Evolutionary conservation across 2,797 vertebrate genomes (phyloP).

Genomic region (Squalus acanthias): DNA sequence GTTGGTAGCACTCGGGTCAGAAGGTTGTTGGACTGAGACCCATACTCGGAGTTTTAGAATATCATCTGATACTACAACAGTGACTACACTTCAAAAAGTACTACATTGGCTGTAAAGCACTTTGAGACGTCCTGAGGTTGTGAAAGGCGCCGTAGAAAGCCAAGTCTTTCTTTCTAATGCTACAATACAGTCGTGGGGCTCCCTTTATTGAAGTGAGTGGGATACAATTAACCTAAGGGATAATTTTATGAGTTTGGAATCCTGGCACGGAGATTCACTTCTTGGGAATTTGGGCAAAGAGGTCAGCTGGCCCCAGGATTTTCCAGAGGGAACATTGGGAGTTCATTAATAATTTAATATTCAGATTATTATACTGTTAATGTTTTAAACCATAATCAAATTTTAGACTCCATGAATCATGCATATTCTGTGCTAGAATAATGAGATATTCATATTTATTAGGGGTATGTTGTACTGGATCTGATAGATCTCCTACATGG

Average conservation of each 20-base stretch:
- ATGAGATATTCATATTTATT: not conserved
- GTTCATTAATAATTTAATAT: not conserved
- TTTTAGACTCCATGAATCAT: not conserved
- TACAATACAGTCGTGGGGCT: not conserved
- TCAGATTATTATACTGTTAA: not conserved
- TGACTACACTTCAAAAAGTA: too few species aligned
- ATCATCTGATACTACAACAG: too few species aligned
- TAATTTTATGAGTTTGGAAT: not conserved
- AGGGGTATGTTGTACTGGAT: not conserved
- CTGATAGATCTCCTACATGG: not conserved
- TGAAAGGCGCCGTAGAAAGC: too few species aligned
- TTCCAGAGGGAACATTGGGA: not conserved
- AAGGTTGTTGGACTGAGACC: too few species aligned
- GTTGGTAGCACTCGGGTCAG: too few species aligned
- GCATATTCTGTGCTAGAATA: not conserved
- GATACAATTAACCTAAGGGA: not conserved
- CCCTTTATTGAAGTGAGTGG: not conserved
- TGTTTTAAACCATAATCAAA: slow-evolving; percentile 3
- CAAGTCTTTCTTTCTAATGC: too few species aligned
- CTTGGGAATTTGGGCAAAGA: not conserved
- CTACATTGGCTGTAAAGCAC: too few species aligned
- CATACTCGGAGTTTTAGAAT: too few species aligned
- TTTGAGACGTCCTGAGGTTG: too few species aligned
- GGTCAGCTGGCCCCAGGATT: not conserved
- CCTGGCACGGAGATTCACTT: not conserved